Evolutionary conservation across 2,797 vertebrate genomes (phyloP).

Genomic region (Poecilia picta): DNA sequence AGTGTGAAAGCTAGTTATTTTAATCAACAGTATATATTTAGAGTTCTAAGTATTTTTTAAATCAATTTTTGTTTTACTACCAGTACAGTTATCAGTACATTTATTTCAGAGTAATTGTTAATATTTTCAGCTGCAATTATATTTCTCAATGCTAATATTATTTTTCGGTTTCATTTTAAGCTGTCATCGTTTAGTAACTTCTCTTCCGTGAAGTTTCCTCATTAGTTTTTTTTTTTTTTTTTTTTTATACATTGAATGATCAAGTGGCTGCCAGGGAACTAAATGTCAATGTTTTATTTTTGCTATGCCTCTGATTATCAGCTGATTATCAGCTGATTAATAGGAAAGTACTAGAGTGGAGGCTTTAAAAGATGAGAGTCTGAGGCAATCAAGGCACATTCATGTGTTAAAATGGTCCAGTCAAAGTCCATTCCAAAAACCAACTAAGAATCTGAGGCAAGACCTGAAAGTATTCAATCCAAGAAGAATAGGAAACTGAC

Average conservation of each 20-base stretch:
- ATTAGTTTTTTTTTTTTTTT: neutral
- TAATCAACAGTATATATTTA: no score
- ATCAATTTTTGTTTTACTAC: no score
- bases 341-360: neutral
- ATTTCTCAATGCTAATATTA: no score
- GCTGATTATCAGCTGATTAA: neutral
- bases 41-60: no score
- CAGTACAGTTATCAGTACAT: no score
- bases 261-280: neutral
- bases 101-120: no score
- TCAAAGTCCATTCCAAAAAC: neutral
- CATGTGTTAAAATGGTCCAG: neutral
- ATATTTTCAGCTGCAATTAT: no score
- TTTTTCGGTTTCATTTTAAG: neutral
- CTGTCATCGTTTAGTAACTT: neutral
- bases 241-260: neutral
- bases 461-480: neutral
- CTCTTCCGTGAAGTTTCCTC: neutral
- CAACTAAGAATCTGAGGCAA: neutral
- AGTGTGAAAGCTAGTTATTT: no score
- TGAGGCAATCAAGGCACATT: neutral
- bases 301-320: no score
- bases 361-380: neutral
- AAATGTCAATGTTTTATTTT: neutral
- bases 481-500: neutral